Evolutionary conservation across 2,113 vertebrate species (phyloP).

Genomic region (Gnathonemus echidnorhynchus): DNA sequence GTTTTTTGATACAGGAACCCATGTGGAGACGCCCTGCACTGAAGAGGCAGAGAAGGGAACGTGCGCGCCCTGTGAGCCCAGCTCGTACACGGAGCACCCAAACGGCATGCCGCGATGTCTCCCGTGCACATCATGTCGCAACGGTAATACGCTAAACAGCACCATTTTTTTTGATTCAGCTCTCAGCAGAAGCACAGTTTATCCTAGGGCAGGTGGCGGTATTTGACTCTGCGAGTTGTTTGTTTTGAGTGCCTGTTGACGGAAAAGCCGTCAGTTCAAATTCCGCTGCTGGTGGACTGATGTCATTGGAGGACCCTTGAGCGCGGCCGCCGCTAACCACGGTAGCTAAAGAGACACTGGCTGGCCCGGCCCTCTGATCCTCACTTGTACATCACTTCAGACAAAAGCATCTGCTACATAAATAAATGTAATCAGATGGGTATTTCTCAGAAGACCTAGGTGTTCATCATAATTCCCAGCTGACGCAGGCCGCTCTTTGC

Average conservation of each 20-base stretch:
- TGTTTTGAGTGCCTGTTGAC: neutral
- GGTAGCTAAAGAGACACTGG: neutral
- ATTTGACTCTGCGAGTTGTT: neutral
- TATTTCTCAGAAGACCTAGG: neutral
- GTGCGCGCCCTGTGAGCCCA: conserved; percentile 50
- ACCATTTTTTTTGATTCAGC: neutral
- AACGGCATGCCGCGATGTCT: conserved; percentile 65
- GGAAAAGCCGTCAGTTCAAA: neutral
- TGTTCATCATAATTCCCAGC: conserved; percentile 23
- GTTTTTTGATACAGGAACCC: conserved; percentile 49
- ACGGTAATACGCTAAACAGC: conserved; percentile 40
- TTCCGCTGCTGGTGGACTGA: neutral
- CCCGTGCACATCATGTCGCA: conserved; percentile 60
- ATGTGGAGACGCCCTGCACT: conserved; percentile 52
- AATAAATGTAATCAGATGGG: neutral
- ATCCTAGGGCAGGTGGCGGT: neutral
- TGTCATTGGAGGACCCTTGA: neutral
- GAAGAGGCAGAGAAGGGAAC: conserved; percentile 43
- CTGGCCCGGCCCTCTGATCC: neutral
- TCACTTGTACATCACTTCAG: neutral
- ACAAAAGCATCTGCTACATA: neutral
- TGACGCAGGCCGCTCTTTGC: conserved; percentile 24
- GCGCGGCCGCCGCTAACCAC: neutral
- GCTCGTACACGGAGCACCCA: conserved; percentile 62
- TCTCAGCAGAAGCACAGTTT: neutral